Evolutionary conservation across 2,888 invertebrate species (phyloP).

Genomic region (Caenorhabditis sp.): DNA sequence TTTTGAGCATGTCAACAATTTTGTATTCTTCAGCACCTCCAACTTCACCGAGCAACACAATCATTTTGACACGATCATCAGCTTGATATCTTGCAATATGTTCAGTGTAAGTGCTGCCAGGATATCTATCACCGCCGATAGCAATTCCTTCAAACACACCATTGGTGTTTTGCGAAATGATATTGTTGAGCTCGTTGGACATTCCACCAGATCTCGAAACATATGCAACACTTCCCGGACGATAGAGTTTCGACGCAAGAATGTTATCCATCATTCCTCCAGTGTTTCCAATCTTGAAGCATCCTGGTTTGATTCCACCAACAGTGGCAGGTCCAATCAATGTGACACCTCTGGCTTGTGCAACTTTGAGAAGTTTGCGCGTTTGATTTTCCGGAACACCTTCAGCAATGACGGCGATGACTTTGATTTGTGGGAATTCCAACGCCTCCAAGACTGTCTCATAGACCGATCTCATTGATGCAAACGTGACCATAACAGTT

Average conservation of each 20-base stretch:
- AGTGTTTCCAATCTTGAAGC: conserved; percentile 95
- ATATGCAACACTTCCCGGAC: conserved; percentile 95
- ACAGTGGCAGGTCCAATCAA: conserved; percentile 81
- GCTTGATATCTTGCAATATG: conserved; percentile 85
- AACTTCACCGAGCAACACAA: conserved; percentile 94
- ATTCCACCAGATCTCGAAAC: conserved; percentile 98
- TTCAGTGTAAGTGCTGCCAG: conserved; percentile 97
- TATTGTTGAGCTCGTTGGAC: conserved; percentile 99
- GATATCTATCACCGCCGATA: conserved; percentile 94
- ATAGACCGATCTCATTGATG: conserved; percentile 94
- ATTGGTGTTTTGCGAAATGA: conserved; percentile 89
- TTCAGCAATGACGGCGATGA: conserved; percentile 97
- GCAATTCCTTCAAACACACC: conserved; percentile 85
- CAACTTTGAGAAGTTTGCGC: conserved; percentile 81
- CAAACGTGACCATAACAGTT: conserved; percentile 92
- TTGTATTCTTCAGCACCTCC: conserved; percentile 98
- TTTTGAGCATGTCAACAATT: conserved; percentile 86
- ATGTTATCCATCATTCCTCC: conserved; percentile 99
- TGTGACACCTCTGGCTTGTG: conserved; percentile 82
- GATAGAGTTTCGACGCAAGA: conserved; percentile 91
- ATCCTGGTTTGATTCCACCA: conserved; percentile 96
- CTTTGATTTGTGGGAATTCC: conserved; percentile 83
- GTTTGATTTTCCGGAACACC: conserved; percentile 99
- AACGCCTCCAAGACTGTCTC: conserved; percentile 94
- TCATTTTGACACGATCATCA: conserved; percentile 82